Percentiles rank a stretch among this genome's conserved stretches.
These are phyloP conservation scores for Heliconius hortense DNA, from an alignment of 2,888 invertebrate species.

Conservation along the genomic window DNA sequence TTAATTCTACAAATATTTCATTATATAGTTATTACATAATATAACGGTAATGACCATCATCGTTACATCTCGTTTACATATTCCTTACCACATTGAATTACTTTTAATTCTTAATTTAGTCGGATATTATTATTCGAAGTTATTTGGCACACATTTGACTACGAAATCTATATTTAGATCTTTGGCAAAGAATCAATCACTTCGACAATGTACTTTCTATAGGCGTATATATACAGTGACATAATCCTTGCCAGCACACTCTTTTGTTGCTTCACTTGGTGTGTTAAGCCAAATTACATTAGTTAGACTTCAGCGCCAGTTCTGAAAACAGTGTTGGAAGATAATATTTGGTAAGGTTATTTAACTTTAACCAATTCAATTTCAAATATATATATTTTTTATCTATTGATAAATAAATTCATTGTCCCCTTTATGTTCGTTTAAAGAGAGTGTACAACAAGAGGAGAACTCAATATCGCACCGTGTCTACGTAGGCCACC, in stretches of 20 bases:
- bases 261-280: conserved; percentile 32
- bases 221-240: conserved; percentile 25
- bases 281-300: conserved; percentile 33
- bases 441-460: not conserved
- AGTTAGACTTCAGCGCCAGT: conserved; percentile 32
- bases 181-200: conserved; percentile 40
- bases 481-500: too few relatives aligned
- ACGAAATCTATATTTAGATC: conserved; percentile 36
- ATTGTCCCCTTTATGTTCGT: not conserved
- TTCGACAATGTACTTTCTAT: conserved; percentile 36
- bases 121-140: conserved; percentile 29
- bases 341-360: conserved; percentile 27
- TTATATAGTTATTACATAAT: conserved; percentile 14
- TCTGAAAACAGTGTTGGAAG: conserved; percentile 23
- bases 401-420: not conserved
- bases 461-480: too few relatives aligned
- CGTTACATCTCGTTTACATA: conserved; percentile 23
- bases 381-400: not conserved
- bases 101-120: conserved; percentile 28
- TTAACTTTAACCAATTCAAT: conserved; percentile 10
- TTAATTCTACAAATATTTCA: conserved; percentile 17
- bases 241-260: conserved; percentile 31
- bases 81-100: conserved; percentile 28
- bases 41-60: conserved; percentile 7
- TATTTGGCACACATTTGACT: conserved; percentile 40